A percentile compares a stretch with the other conserved stretches of the same genome.
These are phyloP conservation scores for Odontocolon sp. DNA, from an alignment of 2,888 invertebrate species.

Conservation along the genomic window DNA sequence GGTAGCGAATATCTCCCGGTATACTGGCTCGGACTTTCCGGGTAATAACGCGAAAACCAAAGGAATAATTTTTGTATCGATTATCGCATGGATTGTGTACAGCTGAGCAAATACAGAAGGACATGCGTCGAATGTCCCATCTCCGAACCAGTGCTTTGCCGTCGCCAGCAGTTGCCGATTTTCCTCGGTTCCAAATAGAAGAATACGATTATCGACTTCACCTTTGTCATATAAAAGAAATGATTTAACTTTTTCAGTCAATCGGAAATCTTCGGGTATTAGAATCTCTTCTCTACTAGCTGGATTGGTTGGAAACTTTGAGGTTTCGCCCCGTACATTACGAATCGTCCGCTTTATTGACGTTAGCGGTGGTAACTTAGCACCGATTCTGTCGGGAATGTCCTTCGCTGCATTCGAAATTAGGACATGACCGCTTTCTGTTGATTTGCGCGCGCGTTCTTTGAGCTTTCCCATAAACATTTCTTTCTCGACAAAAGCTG, in stretches of 20 bases:
- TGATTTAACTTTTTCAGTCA: not conserved
- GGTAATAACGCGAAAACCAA: not conserved
- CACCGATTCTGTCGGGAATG: not conserved
- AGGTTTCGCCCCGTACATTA: not conserved
- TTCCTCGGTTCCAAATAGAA: slow-evolving; percentile 4
- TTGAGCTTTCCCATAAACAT: not conserved
- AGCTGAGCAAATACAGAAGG: not conserved
- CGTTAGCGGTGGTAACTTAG: not conserved
- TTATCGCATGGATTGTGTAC: slow-evolving; percentile 1
- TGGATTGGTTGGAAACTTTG: not conserved
- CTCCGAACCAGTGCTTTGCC: slow-evolving; percentile 1
- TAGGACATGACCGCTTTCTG: not conserved
- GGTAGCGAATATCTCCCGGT: not conserved
- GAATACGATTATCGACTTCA: not conserved
- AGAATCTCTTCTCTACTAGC: not conserved
- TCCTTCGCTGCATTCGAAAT: not conserved
- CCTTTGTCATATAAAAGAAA: not conserved
- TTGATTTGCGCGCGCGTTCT: not conserved
- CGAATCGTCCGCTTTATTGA: slow-evolving; percentile 9
- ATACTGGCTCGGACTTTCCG: not conserved
- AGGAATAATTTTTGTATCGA: not conserved
- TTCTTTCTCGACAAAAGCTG: slow-evolving; percentile 3
- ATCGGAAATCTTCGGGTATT: not conserved
- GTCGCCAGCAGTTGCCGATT: not conserved
- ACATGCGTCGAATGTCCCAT: slow-evolving; percentile 7